Evolutionary conservation across 64 coral and sea anemone genomes (phyloP).

Genomic region (Trachythela sp.): DNA sequence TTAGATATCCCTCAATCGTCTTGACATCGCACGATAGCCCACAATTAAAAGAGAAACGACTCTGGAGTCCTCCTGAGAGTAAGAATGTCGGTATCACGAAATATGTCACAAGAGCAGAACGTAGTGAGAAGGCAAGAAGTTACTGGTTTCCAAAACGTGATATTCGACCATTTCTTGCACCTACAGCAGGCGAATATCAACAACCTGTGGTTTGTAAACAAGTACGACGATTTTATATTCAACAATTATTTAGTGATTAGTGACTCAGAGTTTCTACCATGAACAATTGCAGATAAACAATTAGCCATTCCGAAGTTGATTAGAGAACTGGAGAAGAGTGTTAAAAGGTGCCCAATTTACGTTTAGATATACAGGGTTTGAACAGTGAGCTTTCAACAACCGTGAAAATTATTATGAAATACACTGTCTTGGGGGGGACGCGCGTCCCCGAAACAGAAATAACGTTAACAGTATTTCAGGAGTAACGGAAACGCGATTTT

Average conservation of each 20-base stretch:
- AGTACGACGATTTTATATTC: not conserved
- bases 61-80: not conserved
- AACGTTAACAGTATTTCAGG: no score
- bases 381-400: no score
- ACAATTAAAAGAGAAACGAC: slow-evolving; percentile 2
- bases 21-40: slow-evolving; percentile 15
- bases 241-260: not conserved
- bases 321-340: no score
- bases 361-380: no score
- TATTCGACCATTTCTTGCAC: not conserved
- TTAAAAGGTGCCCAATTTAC: no score
- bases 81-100: not conserved
- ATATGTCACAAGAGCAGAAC: not conserved
- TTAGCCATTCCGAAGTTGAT: no score
- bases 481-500: no score
- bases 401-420: no score
- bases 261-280: no score
- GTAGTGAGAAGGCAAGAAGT: slow-evolving; percentile 12
- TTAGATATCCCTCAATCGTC: slow-evolving; percentile 7
- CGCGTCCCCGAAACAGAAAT: no score
- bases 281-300: no score
- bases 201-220: not conserved
- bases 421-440: no score
- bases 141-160: slow-evolving; percentile 25
- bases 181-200: not conserved